These are phyloP conservation scores for Hartigia nigra DNA, from an alignment of 2,888 invertebrate genomes.

Conservation along the genomic window DNA sequence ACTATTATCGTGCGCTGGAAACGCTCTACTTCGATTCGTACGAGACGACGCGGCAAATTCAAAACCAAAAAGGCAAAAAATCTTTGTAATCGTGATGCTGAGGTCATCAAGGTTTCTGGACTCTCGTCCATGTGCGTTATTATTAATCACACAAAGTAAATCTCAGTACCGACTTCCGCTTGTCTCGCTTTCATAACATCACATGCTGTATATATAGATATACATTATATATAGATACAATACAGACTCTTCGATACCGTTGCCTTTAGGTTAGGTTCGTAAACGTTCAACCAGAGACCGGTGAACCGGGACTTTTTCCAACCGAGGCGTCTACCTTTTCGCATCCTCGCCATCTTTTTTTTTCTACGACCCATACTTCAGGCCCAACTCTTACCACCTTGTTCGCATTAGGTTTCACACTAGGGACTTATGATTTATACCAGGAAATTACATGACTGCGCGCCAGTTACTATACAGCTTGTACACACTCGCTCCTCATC, in stretches of 20 bases:
- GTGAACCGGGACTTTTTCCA: background rate
- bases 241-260: background rate
- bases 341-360: background rate
- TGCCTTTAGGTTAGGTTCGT: background rate
- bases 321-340: background rate
- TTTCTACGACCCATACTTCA: background rate
- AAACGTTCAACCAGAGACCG: background rate
- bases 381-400: background rate
- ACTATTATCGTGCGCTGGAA: background rate
- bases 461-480: constrained; percentile 5
- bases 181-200: background rate
- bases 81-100: background rate
- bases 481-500: background rate
- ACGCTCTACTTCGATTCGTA: background rate
- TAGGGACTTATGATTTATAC: constrained; percentile 30
- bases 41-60: background rate
- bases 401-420: constrained; percentile 3
- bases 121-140: background rate
- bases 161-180: background rate
- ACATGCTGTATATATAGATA: background rate
- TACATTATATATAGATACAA: background rate
- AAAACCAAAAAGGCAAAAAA: background rate
- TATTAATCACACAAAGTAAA: background rate
- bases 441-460: constrained; percentile 29
- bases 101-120: background rate